These are phyloP conservation scores for Phyllopteryx taeniolatus DNA, from an alignment of 2,113 vertebrate species.

Conservation along the genomic window DNA sequence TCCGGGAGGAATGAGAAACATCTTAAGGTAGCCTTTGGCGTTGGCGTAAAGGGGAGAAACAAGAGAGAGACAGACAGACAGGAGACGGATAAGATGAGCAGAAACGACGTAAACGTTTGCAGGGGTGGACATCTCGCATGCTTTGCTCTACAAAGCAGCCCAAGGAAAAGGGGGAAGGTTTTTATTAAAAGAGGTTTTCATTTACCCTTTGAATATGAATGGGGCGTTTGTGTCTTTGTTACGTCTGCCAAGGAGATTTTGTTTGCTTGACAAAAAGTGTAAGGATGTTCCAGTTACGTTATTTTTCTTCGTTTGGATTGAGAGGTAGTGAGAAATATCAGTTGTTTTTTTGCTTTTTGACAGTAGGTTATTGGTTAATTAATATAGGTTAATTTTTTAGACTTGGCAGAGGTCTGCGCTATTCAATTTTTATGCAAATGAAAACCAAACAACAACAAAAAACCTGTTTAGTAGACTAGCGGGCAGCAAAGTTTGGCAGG, in stretches of 20 bases:
- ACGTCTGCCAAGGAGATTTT: neutral
- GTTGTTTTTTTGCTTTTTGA: neutral
- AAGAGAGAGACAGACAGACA: conserved; percentile 75
- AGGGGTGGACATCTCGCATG: conserved; percentile 72
- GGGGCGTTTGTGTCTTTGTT: neutral
- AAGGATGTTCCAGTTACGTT: neutral
- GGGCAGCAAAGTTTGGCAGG: conserved; percentile 48
- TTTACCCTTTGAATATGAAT: conserved; percentile 15
- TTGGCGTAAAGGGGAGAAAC: conserved; percentile 46
- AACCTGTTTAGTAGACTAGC: conserved; percentile 16
- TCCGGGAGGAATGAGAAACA: conserved; percentile 96
- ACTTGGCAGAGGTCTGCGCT: neutral
- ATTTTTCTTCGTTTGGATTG: neutral
- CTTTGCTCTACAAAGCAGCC: conserved; percentile 53
- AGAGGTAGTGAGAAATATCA: neutral
- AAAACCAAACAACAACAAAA: neutral
- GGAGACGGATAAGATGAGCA: conserved; percentile 66
- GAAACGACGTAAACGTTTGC: conserved; percentile 46
- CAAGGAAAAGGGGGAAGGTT: neutral
- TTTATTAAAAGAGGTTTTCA: conserved; percentile 12
- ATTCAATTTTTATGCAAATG: conserved; percentile 13
- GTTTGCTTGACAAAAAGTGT: neutral
- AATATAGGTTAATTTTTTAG: neutral
- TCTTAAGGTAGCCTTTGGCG: conserved; percentile 96
- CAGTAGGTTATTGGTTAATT: neutral